Evolutionary conservation across 2,888 invertebrate genomes (phyloP).

Genomic region (Tetanocera ferruginea): DNA sequence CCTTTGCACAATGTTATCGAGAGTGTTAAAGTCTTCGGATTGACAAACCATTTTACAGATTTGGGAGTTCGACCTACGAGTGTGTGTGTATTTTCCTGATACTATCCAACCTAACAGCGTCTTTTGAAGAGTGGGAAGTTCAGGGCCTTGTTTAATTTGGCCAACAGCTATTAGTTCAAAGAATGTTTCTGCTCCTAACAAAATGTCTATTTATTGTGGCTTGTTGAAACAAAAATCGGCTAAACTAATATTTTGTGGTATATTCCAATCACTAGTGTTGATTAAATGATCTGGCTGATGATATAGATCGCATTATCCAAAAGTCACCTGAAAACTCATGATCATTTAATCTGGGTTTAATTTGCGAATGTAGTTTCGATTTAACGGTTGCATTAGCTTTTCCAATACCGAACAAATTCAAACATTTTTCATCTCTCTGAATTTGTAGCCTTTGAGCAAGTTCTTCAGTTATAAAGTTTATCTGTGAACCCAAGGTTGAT

Average conservation of each 20-base stretch:
- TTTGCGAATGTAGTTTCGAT: conserved; percentile 2
- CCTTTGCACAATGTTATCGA: conserved; percentile 23
- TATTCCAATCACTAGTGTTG: conserved; percentile 15
- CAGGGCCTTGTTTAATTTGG: too few species aligned
- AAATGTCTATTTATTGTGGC: conserved; percentile 20
- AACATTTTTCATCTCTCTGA: too few species aligned
- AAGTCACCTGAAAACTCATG: conserved; percentile 25
- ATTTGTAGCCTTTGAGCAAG: background rate
- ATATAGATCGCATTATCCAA: conserved; percentile 16
- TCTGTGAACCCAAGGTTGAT: too few species aligned
- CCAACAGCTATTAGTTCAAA: too few species aligned
- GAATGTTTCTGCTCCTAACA: conserved; percentile 5
- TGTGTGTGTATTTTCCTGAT: too few species aligned
- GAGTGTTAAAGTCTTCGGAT: background rate
- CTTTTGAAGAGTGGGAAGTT: too few species aligned
- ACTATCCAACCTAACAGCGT: too few species aligned
- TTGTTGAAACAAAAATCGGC: conserved; percentile 25
- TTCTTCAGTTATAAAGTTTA: background rate
- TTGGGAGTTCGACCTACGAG: background rate
- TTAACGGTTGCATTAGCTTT: background rate
- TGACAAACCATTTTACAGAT: background rate
- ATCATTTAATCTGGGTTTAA: conserved; percentile 22
- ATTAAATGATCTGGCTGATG: conserved; percentile 21
- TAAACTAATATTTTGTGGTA: conserved; percentile 26
- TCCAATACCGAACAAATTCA: conserved; percentile 19